Evolutionary conservation across 2,888 invertebrate genomes (phyloP), one percentile per base, ranked within the genome.

Genomic region (Serrognathus titanus): DNA sequence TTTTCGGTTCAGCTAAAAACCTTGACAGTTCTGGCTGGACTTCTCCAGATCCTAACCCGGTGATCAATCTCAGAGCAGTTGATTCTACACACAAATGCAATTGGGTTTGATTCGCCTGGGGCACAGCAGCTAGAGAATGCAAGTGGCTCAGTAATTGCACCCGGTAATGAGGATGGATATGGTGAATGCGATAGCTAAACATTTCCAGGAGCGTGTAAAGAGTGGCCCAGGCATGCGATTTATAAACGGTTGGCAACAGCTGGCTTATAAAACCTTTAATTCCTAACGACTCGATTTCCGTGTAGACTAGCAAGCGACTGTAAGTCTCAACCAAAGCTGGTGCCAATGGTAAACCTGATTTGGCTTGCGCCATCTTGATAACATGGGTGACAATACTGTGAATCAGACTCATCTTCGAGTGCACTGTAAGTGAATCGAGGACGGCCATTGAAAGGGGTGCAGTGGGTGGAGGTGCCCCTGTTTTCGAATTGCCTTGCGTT

Each of bases 261-360:
- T 95, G 94, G 89, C 94, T 90, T 66, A 97, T 90, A 75, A 97
- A 97, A 51, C 94, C 95, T 79, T 97, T 97, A 60, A 97, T 96
- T 35, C 97, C 97, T 49, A 97, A 81, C 11, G 95, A 94, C 76
- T 97, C 97, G 53, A 97, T 97, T 81, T 97, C 97, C 7, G 94
- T 95, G 71, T 97, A 97, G 0, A 97, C 95, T 51, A 97, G 78
- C 11, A 97, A 79, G 50, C 97, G 83, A 57, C 94, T 93, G 79
- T 97, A 97, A 0, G 97, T 97, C 79, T 97, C 97, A 0, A 97
- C 92, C 1, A 97, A 79, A 0, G 96, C 96, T 0, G 97, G 96
- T 0, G 95, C 90, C 71, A 93, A 82, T 0, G 93, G 89, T 72
- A 91, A 84, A 52, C 88, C 89, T 0, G 89, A 87, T 74, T 94